These are phyloP conservation scores for Apodemus speciosus DNA, from an alignment of 2,113 vertebrate genomes.

Conservation along the genomic window DNA sequence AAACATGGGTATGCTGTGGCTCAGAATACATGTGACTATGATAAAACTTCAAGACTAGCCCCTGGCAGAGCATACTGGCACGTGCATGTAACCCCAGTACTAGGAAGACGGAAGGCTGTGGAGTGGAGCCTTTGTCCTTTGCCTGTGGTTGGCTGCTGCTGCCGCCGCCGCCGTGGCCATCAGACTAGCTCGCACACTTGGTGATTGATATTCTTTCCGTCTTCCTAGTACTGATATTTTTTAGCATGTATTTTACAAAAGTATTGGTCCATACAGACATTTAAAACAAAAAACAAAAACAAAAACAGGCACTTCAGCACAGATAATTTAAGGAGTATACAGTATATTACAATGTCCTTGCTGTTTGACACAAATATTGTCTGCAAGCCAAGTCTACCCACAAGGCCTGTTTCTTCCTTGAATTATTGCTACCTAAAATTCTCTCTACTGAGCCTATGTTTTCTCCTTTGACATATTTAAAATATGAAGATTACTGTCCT, in stretches of 20 bases:
- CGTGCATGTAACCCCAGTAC: neutral
- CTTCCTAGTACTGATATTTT: too few relatives aligned
- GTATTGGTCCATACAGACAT: neutral
- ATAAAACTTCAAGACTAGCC: neutral
- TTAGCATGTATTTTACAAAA: conserved; percentile 9
- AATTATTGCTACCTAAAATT: conserved; percentile 22
- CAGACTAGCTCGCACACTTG: too few relatives aligned
- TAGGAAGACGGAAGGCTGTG: neutral
- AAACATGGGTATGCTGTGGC: neutral
- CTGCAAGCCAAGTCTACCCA: neutral
- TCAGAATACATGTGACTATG: neutral
- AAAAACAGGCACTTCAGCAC: neutral
- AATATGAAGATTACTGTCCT: neutral
- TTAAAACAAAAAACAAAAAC: neutral
- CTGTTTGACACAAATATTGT: conserved; percentile 3
- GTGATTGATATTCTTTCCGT: too few relatives aligned
- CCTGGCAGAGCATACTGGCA: neutral
- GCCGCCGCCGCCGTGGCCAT: too few relatives aligned
- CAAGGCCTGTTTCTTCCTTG: neutral
- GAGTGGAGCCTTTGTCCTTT: too few relatives aligned
- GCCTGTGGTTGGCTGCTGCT: too few relatives aligned
- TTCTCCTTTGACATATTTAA: conserved; percentile 1
- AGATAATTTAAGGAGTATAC: neutral
- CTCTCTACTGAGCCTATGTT: conserved; percentile 1
- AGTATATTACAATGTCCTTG: neutral